A percentile compares a stretch with the other conserved stretches of the same genome.
These are phyloP conservation scores for Pterostichus madidus DNA, from an alignment of 2,888 invertebrate genomes.

Conservation along the genomic window DNA sequence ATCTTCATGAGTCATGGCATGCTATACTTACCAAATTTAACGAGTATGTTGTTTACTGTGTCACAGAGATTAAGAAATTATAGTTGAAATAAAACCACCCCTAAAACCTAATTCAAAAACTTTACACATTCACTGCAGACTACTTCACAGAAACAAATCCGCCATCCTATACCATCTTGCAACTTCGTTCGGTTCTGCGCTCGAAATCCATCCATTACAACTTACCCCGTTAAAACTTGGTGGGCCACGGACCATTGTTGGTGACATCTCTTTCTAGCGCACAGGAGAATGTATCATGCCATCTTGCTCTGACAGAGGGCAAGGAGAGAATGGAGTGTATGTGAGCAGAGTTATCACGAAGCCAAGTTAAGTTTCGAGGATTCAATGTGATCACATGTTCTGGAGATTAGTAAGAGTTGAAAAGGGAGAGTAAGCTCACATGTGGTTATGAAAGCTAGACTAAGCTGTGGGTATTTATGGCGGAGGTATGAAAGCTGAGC, in stretches of 20 bases:
- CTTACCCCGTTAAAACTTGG: slow-evolving; percentile 17
- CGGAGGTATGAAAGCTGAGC: no score
- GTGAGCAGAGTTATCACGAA: no score
- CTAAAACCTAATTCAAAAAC: slow-evolving; percentile 10
- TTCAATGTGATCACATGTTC: no score
- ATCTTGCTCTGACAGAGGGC: background rate
- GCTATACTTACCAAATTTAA: no score
- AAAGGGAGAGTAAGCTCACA: no score
- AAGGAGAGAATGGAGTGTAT: no score
- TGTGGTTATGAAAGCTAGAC: no score
- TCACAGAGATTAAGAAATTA: slow-evolving; percentile 3
- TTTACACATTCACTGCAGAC: slow-evolving; percentile 25
- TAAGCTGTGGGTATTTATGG: no score
- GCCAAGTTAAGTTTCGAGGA: no score
- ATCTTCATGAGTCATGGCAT: background rate
- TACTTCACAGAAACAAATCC: slow-evolving; percentile 20
- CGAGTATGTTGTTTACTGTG: background rate
- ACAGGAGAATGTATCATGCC: background rate
- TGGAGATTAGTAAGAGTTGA: no score
- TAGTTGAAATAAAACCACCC: slow-evolving; percentile 6
- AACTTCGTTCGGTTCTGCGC: background rate
- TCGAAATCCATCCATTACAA: slow-evolving; percentile 1
- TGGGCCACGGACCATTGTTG: background rate
- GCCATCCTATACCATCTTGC: background rate
- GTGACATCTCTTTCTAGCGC: background rate